Evolutionary conservation across 2,888 invertebrate species (phyloP).

Genomic region (Anarsia innoxiella): DNA sequence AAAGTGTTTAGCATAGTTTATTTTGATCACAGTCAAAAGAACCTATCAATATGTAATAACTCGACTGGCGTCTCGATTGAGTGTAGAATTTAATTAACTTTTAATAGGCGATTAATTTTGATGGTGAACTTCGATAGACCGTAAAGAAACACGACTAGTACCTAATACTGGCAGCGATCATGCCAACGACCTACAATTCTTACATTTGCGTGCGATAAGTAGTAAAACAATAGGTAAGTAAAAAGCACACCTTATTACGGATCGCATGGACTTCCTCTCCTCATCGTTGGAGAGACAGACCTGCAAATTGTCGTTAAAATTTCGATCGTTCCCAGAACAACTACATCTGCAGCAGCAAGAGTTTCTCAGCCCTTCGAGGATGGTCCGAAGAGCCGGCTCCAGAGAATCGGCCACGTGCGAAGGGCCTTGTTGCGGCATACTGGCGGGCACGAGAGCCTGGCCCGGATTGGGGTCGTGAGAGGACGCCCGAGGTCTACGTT

Average conservation of each 20-base stretch:
- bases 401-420: conserved; percentile 50
- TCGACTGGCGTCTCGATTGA: too few species aligned
- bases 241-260: conserved; percentile 79
- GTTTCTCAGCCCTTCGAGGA: conserved; percentile 52
- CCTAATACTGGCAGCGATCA: neutral
- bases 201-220: too few species aligned
- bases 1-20: conserved; percentile 34
- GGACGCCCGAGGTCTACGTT: conserved; percentile 55
- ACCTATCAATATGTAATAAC: too few species aligned
- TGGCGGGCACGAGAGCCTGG: conserved; percentile 23
- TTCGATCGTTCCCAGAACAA: conserved; percentile 44
- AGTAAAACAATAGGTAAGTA: too few species aligned
- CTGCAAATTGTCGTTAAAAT: conserved; percentile 67
- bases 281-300: conserved; percentile 70
- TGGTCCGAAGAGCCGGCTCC: conserved; percentile 58
- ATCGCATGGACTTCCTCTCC: conserved; percentile 76
- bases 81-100: too few species aligned
- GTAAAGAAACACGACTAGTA: too few species aligned
- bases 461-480: conserved; percentile 48
- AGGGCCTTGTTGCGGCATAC: conserved; percentile 30
- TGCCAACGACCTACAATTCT: conserved; percentile 25
- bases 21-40: too few species aligned
- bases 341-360: conserved; percentile 66
- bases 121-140: too few species aligned
- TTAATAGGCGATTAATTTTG: too few species aligned